Evolutionary conservation across 2,888 invertebrate species (phyloP).

Genomic region (Caenorhabditis sulstoni): DNA sequence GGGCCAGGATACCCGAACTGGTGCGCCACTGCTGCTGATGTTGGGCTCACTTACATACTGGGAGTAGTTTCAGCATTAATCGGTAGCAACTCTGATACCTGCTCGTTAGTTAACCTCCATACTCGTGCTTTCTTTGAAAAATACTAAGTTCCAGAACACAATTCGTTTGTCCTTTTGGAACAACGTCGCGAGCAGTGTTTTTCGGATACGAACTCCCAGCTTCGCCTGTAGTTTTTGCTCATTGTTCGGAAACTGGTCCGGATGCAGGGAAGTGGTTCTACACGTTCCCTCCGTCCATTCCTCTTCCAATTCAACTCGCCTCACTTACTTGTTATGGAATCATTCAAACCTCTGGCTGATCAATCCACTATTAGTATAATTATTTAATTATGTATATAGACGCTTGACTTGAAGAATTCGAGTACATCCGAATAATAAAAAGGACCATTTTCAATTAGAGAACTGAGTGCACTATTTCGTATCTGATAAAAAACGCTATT

Average conservation of each 20-base stretch:
- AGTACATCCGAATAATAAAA: no score
- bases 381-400: no score
- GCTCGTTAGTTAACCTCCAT: background rate
- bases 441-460: no score
- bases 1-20: background rate
- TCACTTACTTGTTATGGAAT: background rate
- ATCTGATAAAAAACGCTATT: no score
- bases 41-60: background rate
- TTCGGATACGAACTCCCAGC: background rate
- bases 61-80: background rate
- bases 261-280: slow-evolving; percentile 34
- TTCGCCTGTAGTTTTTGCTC: slow-evolving; percentile 2
- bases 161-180: slow-evolving; percentile 3
- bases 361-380: no score
- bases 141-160: slow-evolving; percentile 2
- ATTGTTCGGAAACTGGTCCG: slow-evolving; percentile 22
- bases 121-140: background rate
- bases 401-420: no score
- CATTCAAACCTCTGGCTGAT: no score
- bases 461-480: no score
- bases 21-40: background rate
- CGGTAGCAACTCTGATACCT: background rate
- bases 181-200: background rate
- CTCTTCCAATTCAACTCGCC: background rate
- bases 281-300: slow-evolving; percentile 8